Conservation (phyloP, 2,888 invertebrate species). For the Mesoligia furuncula region DNA sequence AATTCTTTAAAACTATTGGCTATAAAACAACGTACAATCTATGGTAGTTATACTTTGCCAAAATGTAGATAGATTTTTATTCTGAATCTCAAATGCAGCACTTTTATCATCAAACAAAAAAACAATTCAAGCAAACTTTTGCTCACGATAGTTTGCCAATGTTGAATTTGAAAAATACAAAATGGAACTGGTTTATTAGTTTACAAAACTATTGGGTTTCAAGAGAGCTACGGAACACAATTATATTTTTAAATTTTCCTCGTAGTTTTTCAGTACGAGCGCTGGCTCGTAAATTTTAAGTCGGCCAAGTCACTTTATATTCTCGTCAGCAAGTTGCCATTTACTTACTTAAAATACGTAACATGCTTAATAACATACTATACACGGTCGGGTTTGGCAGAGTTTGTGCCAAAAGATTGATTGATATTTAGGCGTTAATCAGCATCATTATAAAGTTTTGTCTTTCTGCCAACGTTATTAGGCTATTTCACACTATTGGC, state of each 20-base stretch:
- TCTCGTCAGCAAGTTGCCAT: constrained; percentile 35
- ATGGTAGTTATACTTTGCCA: not conserved
- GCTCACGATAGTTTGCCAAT: constrained; percentile 33
- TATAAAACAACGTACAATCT: too few species aligned
- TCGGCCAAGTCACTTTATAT: constrained; percentile 44
- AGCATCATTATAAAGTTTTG: not conserved
- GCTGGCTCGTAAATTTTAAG: constrained; percentile 44
- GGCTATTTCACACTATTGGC: not conserved
- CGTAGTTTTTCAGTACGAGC: constrained; percentile 32
- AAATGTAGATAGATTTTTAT: not conserved
- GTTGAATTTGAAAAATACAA: constrained; percentile 40
- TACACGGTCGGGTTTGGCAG: not conserved
- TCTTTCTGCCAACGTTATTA: not conserved
- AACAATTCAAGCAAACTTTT: constrained; percentile 22
- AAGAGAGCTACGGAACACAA: constrained; percentile 37
- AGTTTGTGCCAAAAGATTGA: constrained; percentile 1
- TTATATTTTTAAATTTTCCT: constrained; percentile 39
- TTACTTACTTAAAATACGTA: constrained; percentile 40
- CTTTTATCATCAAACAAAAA: constrained; percentile 20
- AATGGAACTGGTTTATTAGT: constrained; percentile 50
- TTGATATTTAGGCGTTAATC: constrained; percentile 6
- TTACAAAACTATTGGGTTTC: constrained; percentile 49
- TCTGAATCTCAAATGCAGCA: not conserved
- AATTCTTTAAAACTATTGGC: too few species aligned
- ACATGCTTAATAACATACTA: constrained; percentile 25